phyloP scores from a whole-genome alignment of 2,797 vertebrate species.

The Macrochelys suwanniensis region DNA sequence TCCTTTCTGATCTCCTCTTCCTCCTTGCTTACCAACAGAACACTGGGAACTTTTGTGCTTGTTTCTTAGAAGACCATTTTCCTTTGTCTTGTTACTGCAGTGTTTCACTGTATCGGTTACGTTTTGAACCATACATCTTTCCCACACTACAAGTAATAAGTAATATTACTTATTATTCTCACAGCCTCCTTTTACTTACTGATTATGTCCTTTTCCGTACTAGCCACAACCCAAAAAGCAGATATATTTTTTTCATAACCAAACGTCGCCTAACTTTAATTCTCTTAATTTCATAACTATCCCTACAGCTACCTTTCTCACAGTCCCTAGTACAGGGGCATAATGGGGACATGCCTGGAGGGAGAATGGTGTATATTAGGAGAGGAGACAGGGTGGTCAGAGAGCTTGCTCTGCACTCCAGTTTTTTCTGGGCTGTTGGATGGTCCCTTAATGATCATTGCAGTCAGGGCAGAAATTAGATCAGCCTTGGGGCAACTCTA shows the following conservation, averaged over 20 bases:
- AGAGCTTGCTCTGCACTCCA: background rate
- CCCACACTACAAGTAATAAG: too few relatives aligned
- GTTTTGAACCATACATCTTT: too few relatives aligned
- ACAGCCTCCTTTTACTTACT: background rate
- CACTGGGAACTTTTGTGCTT: too few relatives aligned
- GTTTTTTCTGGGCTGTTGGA: background rate
- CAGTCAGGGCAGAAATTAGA: background rate
- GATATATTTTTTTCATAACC: background rate
- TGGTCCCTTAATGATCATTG: accelerated
- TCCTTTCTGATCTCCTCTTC: too few relatives aligned
- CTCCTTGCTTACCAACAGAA: too few relatives aligned
- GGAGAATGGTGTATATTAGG: background rate
- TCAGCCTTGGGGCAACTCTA: background rate
- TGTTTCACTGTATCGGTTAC: background rate
- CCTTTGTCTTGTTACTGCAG: background rate
- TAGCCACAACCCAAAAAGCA: background rate
- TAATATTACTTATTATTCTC: background rate
- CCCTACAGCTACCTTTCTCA: background rate
- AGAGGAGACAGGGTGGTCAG: accelerated
- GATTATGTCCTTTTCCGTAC: background rate
- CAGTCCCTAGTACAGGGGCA: background rate
- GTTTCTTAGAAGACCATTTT: too few relatives aligned
- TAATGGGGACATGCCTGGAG: accelerated
- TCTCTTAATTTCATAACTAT: background rate
- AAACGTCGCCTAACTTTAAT: background rate